phyloP scores from a whole-genome alignment of 1,140 invertebrate genomes.

The Spodoptera litura region DNA sequence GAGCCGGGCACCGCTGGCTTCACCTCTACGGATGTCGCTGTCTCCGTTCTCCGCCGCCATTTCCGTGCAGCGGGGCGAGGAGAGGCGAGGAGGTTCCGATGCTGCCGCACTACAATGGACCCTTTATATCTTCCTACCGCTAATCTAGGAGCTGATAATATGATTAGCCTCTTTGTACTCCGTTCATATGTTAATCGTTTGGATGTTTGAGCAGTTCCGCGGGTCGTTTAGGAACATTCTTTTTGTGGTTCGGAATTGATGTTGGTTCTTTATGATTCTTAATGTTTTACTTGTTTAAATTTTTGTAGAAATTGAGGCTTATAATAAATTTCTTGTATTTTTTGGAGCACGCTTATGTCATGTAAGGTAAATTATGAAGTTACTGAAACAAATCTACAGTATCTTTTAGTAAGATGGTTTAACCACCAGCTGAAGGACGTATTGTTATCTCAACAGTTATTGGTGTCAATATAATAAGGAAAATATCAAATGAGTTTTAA shows the following conservation, averaged over 20 bases:
- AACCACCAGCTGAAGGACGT: no score
- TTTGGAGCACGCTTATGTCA: no score
- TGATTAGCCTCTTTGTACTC: constrained; percentile 65
- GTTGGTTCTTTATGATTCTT: background rate
- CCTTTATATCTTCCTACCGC: constrained; percentile 79
- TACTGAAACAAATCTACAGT: no score
- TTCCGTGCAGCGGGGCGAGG: constrained; percentile 64
- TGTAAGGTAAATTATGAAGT: no score
- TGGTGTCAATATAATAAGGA: no score
- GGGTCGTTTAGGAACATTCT: background rate
- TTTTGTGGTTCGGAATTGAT: background rate
- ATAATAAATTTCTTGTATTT: no score
- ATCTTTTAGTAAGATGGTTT: no score
- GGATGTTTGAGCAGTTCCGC: constrained; percentile 5
- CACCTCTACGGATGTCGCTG: constrained; percentile 77
- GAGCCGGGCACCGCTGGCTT: constrained; percentile 66
- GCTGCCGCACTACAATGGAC: constrained; percentile 73
- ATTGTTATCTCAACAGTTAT: no score
- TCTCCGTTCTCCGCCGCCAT: constrained; percentile 81
- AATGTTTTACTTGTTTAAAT: no score
- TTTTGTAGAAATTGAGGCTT: no score
- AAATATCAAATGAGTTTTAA: no score
- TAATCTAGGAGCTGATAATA: constrained; percentile 79
- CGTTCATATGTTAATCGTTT: constrained; percentile 41
- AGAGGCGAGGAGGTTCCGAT: constrained; percentile 62